Evolutionary conservation across 2,888 invertebrate species (phyloP), one percentile per base, ranked within the genome.

Genomic region (Mesopsocus fuscifrons): DNA sequence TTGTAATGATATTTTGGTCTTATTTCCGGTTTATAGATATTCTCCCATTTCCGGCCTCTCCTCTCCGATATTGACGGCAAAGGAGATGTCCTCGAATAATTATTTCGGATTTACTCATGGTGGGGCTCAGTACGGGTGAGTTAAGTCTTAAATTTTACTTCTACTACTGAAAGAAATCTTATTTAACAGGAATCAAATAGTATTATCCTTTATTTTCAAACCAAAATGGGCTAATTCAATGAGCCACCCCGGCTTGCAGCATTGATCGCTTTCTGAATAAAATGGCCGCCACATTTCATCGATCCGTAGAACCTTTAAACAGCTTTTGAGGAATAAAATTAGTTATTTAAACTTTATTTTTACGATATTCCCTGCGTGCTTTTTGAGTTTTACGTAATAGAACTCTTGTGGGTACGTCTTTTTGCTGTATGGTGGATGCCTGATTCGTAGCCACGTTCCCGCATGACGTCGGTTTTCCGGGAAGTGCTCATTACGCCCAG

Each of bases 101-200:
- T 89, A 88, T 72, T 87, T 87, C 65, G 87, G 87, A 61, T 89
- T 89, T 73, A 83, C 85, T 58, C 87, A 88, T 64, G 83, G 85
- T 59, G 85, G 87, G 63, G 84, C 87, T 58, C 88, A 88, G 71
- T 87, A 87, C 63, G 82, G 81, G 81, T 83, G 68, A 72, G 77
- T 67, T 52, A 5, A 38, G 5, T 5, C n/a, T 38, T 21, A 18
- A 38, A 18, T 38, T 38, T 38, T 18, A 13, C 13, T 38, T 6
- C 9, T 18, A 17, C 13, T 38, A n/a, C 6, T 11, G 20, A 9
- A 18, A 3, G 33, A 13, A 44, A 17, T 43, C 9, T 21, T 33
- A 30, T 18, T 18, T 2, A 38, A 5, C 21, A 21, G 20, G 4
- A 21, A 11, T 46, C 59, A 61, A 58, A 53, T 55, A 52, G 53